Percentiles rank a stretch among this genome's conserved stretches.
phyloP scores from a whole-genome alignment of 2,797 vertebrate genomes.

The Sus cebifrons region DNA sequence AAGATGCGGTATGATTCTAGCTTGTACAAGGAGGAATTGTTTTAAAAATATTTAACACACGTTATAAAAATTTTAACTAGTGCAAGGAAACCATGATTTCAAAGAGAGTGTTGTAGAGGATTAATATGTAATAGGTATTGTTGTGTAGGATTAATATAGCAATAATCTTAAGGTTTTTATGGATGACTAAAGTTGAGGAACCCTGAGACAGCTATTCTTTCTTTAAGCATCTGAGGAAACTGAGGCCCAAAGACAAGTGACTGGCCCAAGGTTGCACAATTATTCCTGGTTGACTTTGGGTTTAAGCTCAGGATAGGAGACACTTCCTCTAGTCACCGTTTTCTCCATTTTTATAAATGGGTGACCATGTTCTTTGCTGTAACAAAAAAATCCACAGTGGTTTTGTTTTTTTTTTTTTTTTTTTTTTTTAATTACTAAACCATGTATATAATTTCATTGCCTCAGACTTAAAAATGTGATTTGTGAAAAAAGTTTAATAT shows the following conservation, averaged over 20 bases:
- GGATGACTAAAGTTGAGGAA: neutral
- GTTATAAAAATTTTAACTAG: conserved; percentile 23
- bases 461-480: neutral
- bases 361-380: neutral
- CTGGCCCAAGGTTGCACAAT: neutral
- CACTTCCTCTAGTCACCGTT: neutral
- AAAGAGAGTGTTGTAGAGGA: neutral
- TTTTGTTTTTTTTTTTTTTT: neutral
- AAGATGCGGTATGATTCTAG: neutral
- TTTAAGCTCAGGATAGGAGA: neutral
- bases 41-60: neutral
- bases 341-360: conserved; percentile 4
- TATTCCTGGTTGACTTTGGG: neutral
- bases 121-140: neutral
- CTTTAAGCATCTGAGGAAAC: neutral
- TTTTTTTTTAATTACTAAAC: neutral
- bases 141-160: too few species aligned
- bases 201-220: neutral
- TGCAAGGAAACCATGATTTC: neutral
- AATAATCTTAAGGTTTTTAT: neutral
- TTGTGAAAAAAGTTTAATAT: neutral
- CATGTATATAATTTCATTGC: neutral
- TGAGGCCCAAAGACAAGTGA: neutral
- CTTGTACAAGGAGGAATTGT: neutral
- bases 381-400: neutral